Conservation (phyloP, 2,797 vertebrate species). For the Hypotaenidia philippensis region DNA sequence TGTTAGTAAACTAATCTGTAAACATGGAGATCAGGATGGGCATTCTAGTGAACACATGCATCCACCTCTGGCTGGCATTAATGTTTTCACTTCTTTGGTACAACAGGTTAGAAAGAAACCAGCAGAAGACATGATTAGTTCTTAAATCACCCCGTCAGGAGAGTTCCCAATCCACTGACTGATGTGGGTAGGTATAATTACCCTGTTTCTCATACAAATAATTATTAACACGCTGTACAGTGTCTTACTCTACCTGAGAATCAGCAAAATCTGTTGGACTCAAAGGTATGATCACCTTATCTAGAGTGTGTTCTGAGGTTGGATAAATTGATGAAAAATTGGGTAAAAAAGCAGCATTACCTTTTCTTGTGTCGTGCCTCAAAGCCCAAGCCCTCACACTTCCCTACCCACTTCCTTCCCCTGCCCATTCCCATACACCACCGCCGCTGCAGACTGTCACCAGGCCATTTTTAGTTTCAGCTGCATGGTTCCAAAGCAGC, state of each 20-base stretch:
- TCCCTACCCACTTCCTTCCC: background rate
- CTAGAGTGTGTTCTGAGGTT: rapidly evolving
- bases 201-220: background rate
- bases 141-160: background rate
- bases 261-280: background rate
- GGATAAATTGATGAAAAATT: too few relatives aligned
- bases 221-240: background rate
- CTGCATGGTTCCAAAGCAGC: background rate
- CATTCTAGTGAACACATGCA: background rate
- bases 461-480: background rate
- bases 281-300: rapidly evolving
- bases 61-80: background rate
- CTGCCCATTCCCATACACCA: background rate
- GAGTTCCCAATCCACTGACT: background rate
- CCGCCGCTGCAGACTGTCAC: background rate
- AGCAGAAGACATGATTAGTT: background rate
- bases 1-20: background rate
- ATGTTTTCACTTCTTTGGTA: background rate
- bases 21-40: background rate
- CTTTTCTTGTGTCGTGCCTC: background rate
- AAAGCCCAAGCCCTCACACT: background rate
- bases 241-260: background rate
- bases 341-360: background rate
- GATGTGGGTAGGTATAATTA: background rate
- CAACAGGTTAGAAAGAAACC: background rate